A percentile compares a stretch with the other conserved stretches of the same genome.
Conservation (phyloP, 2,797 vertebrate genomes). For the Coreius guichenoti region DNA sequence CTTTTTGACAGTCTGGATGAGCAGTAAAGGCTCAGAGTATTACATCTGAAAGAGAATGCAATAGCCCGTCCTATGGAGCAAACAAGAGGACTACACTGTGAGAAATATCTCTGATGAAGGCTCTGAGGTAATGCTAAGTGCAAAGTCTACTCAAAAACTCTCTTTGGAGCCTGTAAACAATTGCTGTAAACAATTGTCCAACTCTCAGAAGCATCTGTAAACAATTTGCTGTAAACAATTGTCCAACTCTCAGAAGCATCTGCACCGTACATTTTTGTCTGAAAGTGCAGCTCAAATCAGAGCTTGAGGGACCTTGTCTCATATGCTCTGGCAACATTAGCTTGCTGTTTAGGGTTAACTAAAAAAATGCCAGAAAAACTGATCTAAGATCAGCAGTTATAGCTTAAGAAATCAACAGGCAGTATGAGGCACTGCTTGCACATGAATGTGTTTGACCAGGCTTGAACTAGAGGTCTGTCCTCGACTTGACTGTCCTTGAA, state of each 20-base stretch:
- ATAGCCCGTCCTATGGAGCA: constrained; percentile 19
- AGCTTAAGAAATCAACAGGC: neutral
- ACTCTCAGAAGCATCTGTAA: constrained; percentile 3
- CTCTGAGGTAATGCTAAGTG: constrained; percentile 16
- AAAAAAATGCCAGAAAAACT: neutral
- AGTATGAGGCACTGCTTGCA: neutral
- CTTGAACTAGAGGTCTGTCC: constrained; percentile 21
- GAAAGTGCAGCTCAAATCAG: neutral
- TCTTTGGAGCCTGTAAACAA: constrained; percentile 18
- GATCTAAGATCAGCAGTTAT: neutral
- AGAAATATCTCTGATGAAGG: constrained; percentile 13
- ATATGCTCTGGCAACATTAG: neutral
- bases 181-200: neutral
- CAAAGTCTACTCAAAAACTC: neutral
- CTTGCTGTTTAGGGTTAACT: neutral
- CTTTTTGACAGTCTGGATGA: constrained; percentile 29
- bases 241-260: neutral
- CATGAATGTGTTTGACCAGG: constrained; percentile 1
- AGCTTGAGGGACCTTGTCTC: neutral
- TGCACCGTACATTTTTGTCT: neutral
- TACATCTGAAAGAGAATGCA: constrained; percentile 32
- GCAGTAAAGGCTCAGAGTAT: constrained; percentile 3
- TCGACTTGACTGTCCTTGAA: constrained; percentile 24
- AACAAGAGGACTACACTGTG: constrained; percentile 6
- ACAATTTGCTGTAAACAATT: neutral